Percentiles rank a stretch among this genome's conserved stretches.
Conservation (phyloP, 2,113 vertebrate genomes). For the Corythaixoides concolor region DNA sequence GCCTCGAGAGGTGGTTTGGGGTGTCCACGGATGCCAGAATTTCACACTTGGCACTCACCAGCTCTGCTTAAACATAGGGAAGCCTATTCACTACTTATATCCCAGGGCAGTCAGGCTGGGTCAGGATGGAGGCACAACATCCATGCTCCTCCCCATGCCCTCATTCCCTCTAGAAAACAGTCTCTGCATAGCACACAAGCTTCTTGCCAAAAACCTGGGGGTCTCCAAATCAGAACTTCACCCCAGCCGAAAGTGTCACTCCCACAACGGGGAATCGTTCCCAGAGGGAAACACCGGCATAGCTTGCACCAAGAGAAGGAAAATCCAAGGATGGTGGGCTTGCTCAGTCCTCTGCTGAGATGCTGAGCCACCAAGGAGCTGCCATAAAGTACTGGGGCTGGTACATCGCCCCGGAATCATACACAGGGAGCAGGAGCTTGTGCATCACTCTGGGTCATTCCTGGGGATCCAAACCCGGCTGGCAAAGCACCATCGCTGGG, state of each 20-base stretch:
- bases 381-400: not conserved
- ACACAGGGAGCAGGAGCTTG: not conserved
- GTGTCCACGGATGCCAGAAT: not conserved
- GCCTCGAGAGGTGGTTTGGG: not conserved
- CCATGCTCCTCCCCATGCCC: rapidly evolving
- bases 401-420: not conserved
- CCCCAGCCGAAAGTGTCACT: not conserved
- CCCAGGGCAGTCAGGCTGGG: not conserved
- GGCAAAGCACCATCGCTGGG: not conserved
- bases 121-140: not conserved
- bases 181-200: not conserved
- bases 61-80: not conserved
- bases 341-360: not conserved
- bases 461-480: not conserved
- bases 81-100: not conserved
- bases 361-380: not conserved
- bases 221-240: not conserved
- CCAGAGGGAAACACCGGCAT: not conserved
- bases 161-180: not conserved
- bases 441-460: not conserved
- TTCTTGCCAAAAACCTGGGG: not conserved
- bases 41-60: not conserved
- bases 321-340: not conserved
- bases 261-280: not conserved
- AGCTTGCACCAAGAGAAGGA: not conserved